Base-by-base conservation (phyloP, 2,113 vertebrate genomes). In the Chamaea fasciata region DNA sequence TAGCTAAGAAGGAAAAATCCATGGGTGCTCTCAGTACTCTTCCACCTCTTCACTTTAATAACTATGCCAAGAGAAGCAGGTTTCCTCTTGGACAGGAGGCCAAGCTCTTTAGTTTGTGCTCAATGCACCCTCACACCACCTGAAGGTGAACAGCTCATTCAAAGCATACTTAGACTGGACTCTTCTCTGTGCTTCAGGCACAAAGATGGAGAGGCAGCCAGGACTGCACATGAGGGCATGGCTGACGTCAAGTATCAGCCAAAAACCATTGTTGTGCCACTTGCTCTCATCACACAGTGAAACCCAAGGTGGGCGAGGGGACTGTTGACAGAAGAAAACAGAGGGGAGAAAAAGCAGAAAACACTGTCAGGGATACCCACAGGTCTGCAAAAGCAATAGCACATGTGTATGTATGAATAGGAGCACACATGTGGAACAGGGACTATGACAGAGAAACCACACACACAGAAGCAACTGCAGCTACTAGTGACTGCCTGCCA, bases 331-430 rank as follows among this genome's bases (percentile, higher is more conserved):
- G 57, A 49, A 57, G 49, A 68, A 87, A 65, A 76, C 30, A 42
- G 41, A 0, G 41, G 17, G 7, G 5, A 55, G 10, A 39, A 21
- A 31, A 56, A 47, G 33, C 44, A 84, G n/a, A 60, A 87, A 90
- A 95, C 64, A 57, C 41, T 23, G 35, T 57, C 59, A 62, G 42
- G 52, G 59, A 52, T 90, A 83, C n/a, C 69, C 64, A 55, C 19
- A 82, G 42, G 53, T 53, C 71, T 7, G 5, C 49, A 82, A 78
- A 49, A 73, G 17, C 24, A 5, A 22, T 2, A 83, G 62, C 0
- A 1, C 10, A 2, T 2, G 5, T 50, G 3, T 12, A 30, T 2
- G 11, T 21, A 23, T 6, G 49, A 59, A 28, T 5, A 77, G 15
- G 33, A 28, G 30, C 31, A 82, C 2, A 1, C 26, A 21, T 1